A percentile compares a stretch with the other conserved stretches of the same genome.
phyloP scores from a whole-genome alignment of 2,113 vertebrate genomes.

The Telmatochromis sp. region DNA sequence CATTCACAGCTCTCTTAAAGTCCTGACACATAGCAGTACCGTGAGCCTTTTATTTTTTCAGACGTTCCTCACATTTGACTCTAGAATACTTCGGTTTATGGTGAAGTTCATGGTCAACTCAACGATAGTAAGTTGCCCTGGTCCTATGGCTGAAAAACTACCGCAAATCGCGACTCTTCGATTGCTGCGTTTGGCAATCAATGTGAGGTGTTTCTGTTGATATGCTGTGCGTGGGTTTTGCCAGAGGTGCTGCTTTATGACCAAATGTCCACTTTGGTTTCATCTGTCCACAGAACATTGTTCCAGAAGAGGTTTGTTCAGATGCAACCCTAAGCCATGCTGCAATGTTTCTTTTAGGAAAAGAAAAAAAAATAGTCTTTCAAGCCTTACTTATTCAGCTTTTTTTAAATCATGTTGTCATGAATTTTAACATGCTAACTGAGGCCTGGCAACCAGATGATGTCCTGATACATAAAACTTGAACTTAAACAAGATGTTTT shows the following conservation, averaged over 20 bases:
- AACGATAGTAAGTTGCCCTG: not conserved
- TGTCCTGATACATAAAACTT: not conserved
- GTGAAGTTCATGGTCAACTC: not conserved
- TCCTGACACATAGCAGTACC: not conserved
- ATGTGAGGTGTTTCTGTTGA: not conserved
- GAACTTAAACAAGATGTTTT: not conserved
- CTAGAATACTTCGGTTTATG: not conserved
- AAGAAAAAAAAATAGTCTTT: not conserved
- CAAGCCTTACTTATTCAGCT: not conserved
- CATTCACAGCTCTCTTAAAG: not conserved
- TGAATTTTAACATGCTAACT: not conserved
- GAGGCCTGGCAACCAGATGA: not conserved
- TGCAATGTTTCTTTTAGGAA: not conserved
- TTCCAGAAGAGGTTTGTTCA: not conserved
- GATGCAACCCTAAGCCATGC: not conserved
- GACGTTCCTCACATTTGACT: not conserved
- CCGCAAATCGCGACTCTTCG: not conserved
- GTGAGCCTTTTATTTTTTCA: not conserved
- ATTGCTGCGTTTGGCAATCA: not conserved
- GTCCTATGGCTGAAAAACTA: not conserved
- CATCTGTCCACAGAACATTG: not conserved
- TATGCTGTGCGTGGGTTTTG: not conserved
- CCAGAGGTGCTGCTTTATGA: not conserved
- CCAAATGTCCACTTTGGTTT: not conserved
- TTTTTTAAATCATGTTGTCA: accelerated